These are phyloP conservation scores for Drosophila nikananu DNA, from an alignment of 1,140 invertebrate species.

Conservation along the genomic window DNA sequence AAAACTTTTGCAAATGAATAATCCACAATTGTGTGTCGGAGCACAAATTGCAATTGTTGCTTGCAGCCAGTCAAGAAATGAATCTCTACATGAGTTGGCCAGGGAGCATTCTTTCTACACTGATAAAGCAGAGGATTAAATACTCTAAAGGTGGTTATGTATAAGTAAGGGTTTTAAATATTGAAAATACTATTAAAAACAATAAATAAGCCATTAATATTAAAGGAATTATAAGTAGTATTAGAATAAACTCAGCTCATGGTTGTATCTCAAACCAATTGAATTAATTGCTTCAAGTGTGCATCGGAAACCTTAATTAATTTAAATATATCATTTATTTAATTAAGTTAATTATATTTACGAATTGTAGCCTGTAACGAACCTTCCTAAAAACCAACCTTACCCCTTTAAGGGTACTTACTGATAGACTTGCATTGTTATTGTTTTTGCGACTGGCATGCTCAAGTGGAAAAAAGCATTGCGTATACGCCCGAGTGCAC, in stretches of 20 bases:
- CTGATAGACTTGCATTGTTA: conserved; percentile 43
- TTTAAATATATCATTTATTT: background rate
- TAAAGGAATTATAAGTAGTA: background rate
- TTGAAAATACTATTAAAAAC: background rate
- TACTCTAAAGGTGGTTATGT: background rate
- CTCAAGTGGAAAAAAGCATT: conserved; percentile 82
- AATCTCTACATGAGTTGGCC: conserved; percentile 46
- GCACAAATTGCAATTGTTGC: conserved; percentile 80
- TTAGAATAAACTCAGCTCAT: background rate
- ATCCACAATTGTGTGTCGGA: conserved; percentile 73
- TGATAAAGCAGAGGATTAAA: background rate
- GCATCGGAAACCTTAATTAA: background rate
- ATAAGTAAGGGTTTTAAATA: no score
- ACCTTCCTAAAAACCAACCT: background rate
- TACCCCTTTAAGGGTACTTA: background rate
- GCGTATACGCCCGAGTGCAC: conserved; percentile 81
- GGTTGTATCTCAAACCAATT: background rate
- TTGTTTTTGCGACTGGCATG: conserved; percentile 69
- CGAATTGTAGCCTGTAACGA: no score
- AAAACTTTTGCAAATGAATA: conserved; percentile 76
- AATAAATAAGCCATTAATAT: background rate
- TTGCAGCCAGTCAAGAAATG: conserved; percentile 66
- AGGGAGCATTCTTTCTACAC: background rate
- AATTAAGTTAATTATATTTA: background rate
- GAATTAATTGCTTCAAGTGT: background rate